Evolutionary conservation across 30 jellyfish, hydroid and myxozoan genomes (phyloP).

Genomic region (Sanderia malayensis): DNA sequence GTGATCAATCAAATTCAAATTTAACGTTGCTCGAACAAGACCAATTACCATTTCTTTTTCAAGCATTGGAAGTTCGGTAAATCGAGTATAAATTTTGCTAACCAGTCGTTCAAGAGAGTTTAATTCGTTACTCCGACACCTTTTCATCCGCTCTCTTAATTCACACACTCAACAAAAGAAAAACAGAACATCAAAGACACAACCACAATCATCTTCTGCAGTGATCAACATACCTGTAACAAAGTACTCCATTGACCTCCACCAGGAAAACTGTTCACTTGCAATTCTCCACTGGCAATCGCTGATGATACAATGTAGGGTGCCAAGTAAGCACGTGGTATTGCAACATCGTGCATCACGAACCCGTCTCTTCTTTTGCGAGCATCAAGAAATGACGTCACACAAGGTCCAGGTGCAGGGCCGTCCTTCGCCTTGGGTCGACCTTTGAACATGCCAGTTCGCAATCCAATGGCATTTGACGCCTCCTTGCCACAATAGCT

Average conservation of each 20-base stretch:
- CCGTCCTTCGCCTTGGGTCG: constrained; percentile 81
- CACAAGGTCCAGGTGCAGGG: constrained; percentile 94
- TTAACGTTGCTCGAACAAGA: too few species aligned
- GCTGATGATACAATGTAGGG: constrained; percentile 97
- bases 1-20: too few species aligned
- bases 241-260: constrained; percentile 87
- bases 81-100: too few species aligned
- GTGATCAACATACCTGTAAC: constrained; percentile 61
- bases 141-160: too few species aligned
- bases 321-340: constrained; percentile 84
- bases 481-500: constrained; percentile 86
- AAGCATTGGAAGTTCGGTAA: too few species aligned
- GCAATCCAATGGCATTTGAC: constrained; percentile 88
- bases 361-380: constrained; percentile 89
- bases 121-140: too few species aligned
- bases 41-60: too few species aligned
- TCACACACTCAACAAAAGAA: too few species aligned
- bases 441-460: constrained; percentile 94
- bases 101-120: too few species aligned
- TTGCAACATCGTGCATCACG: constrained; percentile 84
- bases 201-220: too few species aligned
- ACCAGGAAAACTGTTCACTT: constrained; percentile 70
- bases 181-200: too few species aligned
- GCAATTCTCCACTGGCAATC: constrained; percentile 85
- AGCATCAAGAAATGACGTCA: constrained; percentile 83